Evolutionary conservation across 2,797 vertebrate species (phyloP), one percentile per base, ranked within the genome.

Genomic region (Protonibea diacanthus): DNA sequence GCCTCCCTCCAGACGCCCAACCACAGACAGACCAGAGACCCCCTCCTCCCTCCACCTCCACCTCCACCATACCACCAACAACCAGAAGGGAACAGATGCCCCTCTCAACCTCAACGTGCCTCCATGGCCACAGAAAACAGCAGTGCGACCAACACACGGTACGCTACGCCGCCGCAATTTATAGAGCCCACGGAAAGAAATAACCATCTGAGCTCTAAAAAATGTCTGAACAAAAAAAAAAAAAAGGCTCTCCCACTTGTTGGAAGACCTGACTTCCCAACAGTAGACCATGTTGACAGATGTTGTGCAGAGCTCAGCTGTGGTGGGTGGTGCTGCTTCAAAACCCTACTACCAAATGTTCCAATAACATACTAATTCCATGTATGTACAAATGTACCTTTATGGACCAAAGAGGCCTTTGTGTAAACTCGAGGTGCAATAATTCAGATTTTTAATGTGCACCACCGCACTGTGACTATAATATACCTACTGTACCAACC

Each of bases 341-440:
- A 80, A 38, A 83, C 83, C 82, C 82, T 63, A 57, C 74, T 83
- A 86, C 82, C 76, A 88, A 91, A 89, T 82, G 86, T 86, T 93
- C 90, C 89, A 89, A 90, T 85, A 91, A 92, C 91, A 91, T 69
- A 82, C 82, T 71, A 72, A 84, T 83, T 84, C 85, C 86, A 91
- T 18, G 53, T 67, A 58, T 86, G 79, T 84, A 86, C 82, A 88
- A 82, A 61, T 78, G 58, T 64, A 62, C 71, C 73, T 75, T 85
- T 80, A 74, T 76, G 57, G 56, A 75, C 49, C 57, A 77, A 78
- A 83, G 59, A 72, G 53, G 64, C 40, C 58, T 47, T 57, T 71
- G 55, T 76, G 71, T 85, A 60, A 56, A 13, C 55, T 78, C 33
- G 76, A 68, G 57, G 6, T 47, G 40, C 51, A 49, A 74, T 56